Base-by-base conservation (phyloP, 2,888 invertebrate genomes). In the Muscina levida region DNA sequence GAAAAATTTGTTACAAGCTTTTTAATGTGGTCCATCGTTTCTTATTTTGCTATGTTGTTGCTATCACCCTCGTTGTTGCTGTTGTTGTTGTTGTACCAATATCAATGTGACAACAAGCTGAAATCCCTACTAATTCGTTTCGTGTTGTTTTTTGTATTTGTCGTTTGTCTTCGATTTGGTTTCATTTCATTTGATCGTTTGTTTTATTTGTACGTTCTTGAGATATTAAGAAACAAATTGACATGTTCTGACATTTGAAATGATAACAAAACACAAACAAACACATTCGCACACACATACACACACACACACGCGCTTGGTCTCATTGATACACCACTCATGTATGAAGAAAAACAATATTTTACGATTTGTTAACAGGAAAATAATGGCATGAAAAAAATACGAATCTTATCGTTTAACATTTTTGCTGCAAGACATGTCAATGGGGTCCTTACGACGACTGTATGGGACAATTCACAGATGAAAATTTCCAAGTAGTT, bases 201-300 rank as follows among this genome's bases (percentile, higher is more conserved):
- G 11, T 19, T 62, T 56, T 71, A 13, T 51, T 37, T 13, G 26
- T 71, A 17, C 46, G 44, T 39, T 46, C 26, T 78, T 57, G 68
- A 57, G 31, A 72, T 65, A 73, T 72, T 77, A 26, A 22, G 62
- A 62, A 53, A 42, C 70, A 72, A 82, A 82, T 79, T 82, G 82
- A 79, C 82, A 79, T 71, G 10, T 53, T 44, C 59, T 79, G 82
- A 82, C 79, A 77, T 59, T 74, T 57, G 72, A 78, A 76, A 73
- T 78, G 82, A 82, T 76, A 78, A 76, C 51, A 77, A 67, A 44
- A 74, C 13, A 59, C 53, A 46, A 67, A 71, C 37, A 39, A 17
- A 68, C 37, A 68, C 13, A 65, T 13, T 19, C 22, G 53, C 39
- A 53, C 39, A 10, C 53, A 53, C 51, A 68, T 46, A 11, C 31